A percentile compares a stretch with the other conserved stretches of the same genome.
Evolutionary conservation across 2,113 vertebrate genomes (phyloP).

Genomic region (Lynx canadensis): DNA sequence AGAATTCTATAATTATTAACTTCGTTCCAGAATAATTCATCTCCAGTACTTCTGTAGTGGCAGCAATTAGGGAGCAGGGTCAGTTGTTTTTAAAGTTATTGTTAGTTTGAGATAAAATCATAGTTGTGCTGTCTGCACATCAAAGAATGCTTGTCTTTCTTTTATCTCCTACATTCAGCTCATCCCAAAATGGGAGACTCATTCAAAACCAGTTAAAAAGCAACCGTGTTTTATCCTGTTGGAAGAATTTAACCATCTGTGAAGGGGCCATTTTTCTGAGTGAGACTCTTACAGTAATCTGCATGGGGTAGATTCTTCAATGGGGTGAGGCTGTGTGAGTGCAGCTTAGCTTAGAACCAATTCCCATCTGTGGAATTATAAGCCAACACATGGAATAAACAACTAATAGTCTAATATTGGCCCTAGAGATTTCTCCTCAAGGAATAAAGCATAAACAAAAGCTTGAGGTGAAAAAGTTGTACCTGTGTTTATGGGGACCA

Average conservation of each 20-base stretch:
- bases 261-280: neutral
- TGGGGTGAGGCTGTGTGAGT: neutral
- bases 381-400: neutral
- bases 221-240: neutral
- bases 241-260: neutral
- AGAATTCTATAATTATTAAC: neutral
- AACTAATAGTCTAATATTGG: neutral
- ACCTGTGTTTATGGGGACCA: neutral
- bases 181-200: neutral
- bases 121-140: neutral
- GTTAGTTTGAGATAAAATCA: neutral
- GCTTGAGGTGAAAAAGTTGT: neutral
- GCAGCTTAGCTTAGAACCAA: neutral
- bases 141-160: neutral
- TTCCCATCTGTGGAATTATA: neutral
- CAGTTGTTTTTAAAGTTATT: neutral
- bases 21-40: neutral
- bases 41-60: neutral
- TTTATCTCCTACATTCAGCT: neutral
- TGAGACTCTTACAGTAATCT: neutral
- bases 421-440: neutral
- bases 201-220: conserved; percentile 18
- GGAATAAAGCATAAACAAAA: neutral
- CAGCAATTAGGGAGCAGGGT: neutral
- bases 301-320: neutral